phyloP scores from a whole-genome alignment of 2,888 invertebrate species.

The Oligia latruncula region DNA sequence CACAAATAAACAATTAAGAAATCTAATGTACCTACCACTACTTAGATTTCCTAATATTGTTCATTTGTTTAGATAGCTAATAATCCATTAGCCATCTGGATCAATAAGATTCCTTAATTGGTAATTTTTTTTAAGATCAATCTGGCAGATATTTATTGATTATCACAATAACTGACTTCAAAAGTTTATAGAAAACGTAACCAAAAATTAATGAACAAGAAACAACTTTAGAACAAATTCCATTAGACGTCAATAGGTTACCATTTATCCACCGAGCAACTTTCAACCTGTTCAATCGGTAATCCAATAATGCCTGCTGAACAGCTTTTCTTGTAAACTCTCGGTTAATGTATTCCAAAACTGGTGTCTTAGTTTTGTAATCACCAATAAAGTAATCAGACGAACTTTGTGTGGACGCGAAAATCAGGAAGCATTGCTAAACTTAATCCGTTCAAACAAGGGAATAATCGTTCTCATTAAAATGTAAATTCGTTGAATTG shows the following conservation, averaged over 20 bases:
- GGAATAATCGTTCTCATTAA: constrained; percentile 85
- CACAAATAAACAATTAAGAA: too few species aligned
- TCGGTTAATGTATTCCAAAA: constrained; percentile 71
- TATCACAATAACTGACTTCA: background rate
- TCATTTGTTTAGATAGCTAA: background rate
- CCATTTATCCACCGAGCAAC: constrained; percentile 65
- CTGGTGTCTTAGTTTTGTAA: constrained; percentile 75
- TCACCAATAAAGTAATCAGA: constrained; percentile 79
- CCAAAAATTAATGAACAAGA: constrained; percentile 53
- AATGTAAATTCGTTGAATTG: constrained; percentile 82
- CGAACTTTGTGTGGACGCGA: constrained; percentile 74
- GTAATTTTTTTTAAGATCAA: background rate
- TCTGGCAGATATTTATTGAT: too few species aligned
- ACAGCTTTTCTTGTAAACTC: constrained; percentile 72
- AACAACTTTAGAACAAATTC: constrained; percentile 52
- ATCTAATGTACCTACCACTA: too few species aligned
- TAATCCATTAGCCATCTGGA: background rate
- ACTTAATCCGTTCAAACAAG: constrained; percentile 84
- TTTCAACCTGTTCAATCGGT: constrained; percentile 66
- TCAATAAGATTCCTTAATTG: background rate
- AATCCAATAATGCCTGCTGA: constrained; percentile 70
- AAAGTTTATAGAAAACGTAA: constrained; percentile 7
- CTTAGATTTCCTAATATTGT: too few species aligned
- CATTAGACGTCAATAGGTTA: constrained; percentile 56
- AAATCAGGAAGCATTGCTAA: constrained; percentile 76